Evolutionary conservation across 37 sponge, comb jelly and placozoan species (phyloP).

Genomic region (Haliclona indistincta): DNA sequence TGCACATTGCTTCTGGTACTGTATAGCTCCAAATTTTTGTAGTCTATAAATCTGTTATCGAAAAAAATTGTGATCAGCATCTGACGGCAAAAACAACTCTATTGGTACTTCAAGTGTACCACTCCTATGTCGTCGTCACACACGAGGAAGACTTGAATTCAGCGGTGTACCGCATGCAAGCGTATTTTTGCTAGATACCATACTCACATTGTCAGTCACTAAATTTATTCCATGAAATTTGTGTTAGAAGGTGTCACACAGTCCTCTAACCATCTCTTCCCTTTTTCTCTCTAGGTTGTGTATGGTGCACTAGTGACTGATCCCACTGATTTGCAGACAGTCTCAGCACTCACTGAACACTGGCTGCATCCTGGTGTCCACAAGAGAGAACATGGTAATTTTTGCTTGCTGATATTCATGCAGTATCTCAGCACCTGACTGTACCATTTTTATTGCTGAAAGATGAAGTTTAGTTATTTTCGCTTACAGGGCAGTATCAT

Average conservation of each 20-base stretch:
- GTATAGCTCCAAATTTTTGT: no score
- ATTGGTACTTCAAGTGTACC: no score
- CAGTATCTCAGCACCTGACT: not conserved
- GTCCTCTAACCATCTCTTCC: not conserved
- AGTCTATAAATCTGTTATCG: no score
- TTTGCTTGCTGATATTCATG: not conserved
- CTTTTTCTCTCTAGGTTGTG: conserved; percentile 76
- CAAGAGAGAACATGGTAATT: conserved; percentile 38
- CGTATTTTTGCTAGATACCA: no score
- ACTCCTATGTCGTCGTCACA: no score
- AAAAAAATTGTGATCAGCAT: no score
- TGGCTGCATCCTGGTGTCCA: conserved; percentile 71
- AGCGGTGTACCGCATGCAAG: no score
- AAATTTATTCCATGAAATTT: no score
- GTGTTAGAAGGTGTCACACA: no score
- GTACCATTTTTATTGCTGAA: not conserved
- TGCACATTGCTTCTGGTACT: not conserved
- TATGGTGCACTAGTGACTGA: conserved; percentile 68
- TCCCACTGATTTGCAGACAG: conserved; percentile 7
- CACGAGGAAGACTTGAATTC: no score
- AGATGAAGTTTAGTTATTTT: not conserved
- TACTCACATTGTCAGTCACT: no score
- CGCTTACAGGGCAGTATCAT: conserved; percentile 45
- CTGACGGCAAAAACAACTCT: no score
- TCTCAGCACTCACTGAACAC: conserved; percentile 63